Conservation (phyloP, 2,797 vertebrate genomes). For the Loriculus beryllinus region DNA sequence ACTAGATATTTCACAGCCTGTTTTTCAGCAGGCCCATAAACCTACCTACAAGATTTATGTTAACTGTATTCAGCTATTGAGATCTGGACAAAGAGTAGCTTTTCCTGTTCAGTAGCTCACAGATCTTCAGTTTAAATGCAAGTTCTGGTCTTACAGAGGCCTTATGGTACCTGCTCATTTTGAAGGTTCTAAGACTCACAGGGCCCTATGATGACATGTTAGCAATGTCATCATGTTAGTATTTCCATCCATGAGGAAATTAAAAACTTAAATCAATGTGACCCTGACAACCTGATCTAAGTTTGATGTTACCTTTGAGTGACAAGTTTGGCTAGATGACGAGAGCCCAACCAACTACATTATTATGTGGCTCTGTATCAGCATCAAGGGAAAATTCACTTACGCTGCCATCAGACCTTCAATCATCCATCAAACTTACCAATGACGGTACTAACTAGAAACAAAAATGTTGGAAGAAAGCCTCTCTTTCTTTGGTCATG, state of each 20-base stretch:
- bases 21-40: background rate
- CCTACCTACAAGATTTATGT: background rate
- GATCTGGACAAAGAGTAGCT: background rate
- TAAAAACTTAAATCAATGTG: background rate
- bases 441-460: background rate
- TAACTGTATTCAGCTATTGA: background rate
- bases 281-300: background rate
- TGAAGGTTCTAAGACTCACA: background rate
- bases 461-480: background rate
- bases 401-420: background rate
- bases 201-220: background rate
- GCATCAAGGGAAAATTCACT: background rate
- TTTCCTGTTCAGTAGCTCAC: background rate
- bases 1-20: background rate
- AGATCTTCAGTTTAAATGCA: background rate
- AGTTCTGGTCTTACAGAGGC: background rate
- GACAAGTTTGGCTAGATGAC: background rate
- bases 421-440: background rate
- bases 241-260: background rate
- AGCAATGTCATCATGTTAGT: background rate
- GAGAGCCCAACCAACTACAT: background rate
- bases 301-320: background rate
- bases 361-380: background rate
- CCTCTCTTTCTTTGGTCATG: background rate
- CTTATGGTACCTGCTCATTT: background rate